Evolutionary conservation across 2,113 vertebrate species (phyloP), one percentile per base, ranked within the genome.

Genomic region (Eudyptes chrysolophus): DNA sequence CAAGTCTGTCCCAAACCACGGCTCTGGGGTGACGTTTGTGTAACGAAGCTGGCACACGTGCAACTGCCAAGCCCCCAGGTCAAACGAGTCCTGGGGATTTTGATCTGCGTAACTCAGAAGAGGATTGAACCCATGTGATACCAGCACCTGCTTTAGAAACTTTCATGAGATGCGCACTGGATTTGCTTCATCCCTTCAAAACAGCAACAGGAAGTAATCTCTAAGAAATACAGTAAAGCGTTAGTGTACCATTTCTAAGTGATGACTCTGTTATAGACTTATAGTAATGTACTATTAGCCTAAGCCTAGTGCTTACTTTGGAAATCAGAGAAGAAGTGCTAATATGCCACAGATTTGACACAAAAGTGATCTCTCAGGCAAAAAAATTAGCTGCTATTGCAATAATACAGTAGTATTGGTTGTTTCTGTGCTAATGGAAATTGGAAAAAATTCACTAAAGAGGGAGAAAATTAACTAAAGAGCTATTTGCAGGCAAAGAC

Each of bases 1-100:
- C 44, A 6, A 44, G 26, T 2, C 38, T 22, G 57, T 20, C 69
- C 52, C 16, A 8, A 57, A 16, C 20, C 19, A 10, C 0, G 0
- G 30, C 0, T 0, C 27, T 0, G 0, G 14, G 42, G 25, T 10
- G 11, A 26, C 2, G 1, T 60, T n/a, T 72, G 49, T 26, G 27
- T 48, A 60, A 21, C 0, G 5, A 44, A 61, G 40, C 4, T n/a
- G 70, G 58, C 48, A 72, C n/a, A 64, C 10, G 4, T 0, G 8
- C 49, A 16, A 2, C 21, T 40, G 36, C 77, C 65, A 27, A 65
- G 30, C 19, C 54, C 32, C 36, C 2, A 4, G n/a, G 76, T 70
- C 92, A 88, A 10, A 80, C 1, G 7, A 71, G 68, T 42, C 29
- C 91, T n/a, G 27, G 29, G 77, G 84, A 84, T 96, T 94, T 72